Percentiles rank a stretch among this genome's conserved stretches.
phyloP scores from a whole-genome alignment of 1,140 invertebrate species.

The Aleiodes sp. region DNA sequence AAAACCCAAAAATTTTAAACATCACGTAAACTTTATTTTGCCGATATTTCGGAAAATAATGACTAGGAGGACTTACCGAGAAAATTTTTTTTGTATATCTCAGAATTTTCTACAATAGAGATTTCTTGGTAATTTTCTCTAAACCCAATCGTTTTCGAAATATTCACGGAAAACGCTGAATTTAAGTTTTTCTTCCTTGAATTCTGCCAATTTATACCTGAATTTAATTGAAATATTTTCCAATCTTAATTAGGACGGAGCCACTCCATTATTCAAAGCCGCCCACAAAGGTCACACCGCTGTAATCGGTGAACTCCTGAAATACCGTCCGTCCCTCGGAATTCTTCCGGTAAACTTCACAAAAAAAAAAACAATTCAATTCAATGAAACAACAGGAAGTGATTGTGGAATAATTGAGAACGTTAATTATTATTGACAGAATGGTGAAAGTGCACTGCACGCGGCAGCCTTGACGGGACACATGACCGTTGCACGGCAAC shows the following conservation, averaged over 20 bases:
- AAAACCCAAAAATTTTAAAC: too few species aligned
- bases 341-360: slow-evolving; percentile 77
- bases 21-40: too few species aligned
- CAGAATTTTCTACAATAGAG: too few species aligned
- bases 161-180: too few species aligned
- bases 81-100: too few species aligned
- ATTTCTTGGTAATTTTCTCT: too few species aligned
- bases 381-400: background rate
- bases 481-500: slow-evolving; percentile 78
- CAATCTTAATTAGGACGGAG: slow-evolving; percentile 77
- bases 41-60: too few species aligned
- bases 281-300: slow-evolving; percentile 90
- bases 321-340: slow-evolving; percentile 81
- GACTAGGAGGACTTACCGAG: too few species aligned
- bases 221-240: background rate
- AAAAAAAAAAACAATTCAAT: background rate
- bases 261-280: slow-evolving; percentile 91
- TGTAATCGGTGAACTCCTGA: slow-evolving; percentile 86
- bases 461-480: slow-evolving; percentile 90
- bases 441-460: slow-evolving; percentile 89
- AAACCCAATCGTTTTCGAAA: too few species aligned
- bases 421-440: slow-evolving; percentile 67
- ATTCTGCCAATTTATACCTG: too few species aligned
- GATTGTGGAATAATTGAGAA: background rate
- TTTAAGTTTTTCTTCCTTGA: too few species aligned